Evolutionary conservation across 2,888 invertebrate species (phyloP).

Genomic region (Cyclophora punctaria): DNA sequence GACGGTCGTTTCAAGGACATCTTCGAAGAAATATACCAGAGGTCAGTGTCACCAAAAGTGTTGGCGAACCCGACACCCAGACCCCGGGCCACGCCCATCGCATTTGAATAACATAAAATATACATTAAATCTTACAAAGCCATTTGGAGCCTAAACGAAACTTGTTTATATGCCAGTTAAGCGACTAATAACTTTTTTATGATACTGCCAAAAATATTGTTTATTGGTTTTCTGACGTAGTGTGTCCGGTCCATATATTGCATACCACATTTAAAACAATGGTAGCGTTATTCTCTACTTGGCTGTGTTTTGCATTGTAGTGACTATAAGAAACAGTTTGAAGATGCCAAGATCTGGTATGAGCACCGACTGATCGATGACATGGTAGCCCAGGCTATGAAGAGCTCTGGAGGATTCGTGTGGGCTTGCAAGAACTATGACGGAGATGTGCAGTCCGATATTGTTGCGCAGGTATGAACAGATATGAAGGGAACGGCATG

Average conservation of each 20-base stretch:
- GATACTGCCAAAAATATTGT: too few relatives aligned
- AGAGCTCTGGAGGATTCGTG: slow-evolving; percentile 89
- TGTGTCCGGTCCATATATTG: too few relatives aligned
- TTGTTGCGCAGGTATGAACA: slow-evolving; percentile 80
- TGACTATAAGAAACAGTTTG: slow-evolving; percentile 83
- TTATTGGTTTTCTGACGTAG: too few relatives aligned
- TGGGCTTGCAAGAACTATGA: slow-evolving; percentile 97
- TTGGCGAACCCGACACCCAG: slow-evolving; percentile 3
- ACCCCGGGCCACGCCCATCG: slow-evolving; percentile 5
- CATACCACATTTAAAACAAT: too few relatives aligned
- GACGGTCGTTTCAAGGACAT: slow-evolving; percentile 95
- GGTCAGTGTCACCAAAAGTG: slow-evolving; percentile 56
- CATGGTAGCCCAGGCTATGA: slow-evolving; percentile 91
- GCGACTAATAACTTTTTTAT: too few relatives aligned
- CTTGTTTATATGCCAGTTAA: too few relatives aligned
- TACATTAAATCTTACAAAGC: too few relatives aligned
- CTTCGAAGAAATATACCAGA: slow-evolving; percentile 90
- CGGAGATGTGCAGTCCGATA: slow-evolving; percentile 93
- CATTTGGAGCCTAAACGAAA: too few relatives aligned
- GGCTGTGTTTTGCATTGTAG: slow-evolving; percentile 39
- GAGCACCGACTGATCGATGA: slow-evolving; percentile 94
- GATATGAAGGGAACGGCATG: too few relatives aligned
- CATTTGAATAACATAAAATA: background rate
- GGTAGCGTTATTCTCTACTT: background rate
- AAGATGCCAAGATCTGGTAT: slow-evolving; percentile 88